Percentiles rank a stretch among this genome's conserved stretches.
Conservation (phyloP, 2,113 vertebrate species). For the Mystacornis crossleyi region DNA sequence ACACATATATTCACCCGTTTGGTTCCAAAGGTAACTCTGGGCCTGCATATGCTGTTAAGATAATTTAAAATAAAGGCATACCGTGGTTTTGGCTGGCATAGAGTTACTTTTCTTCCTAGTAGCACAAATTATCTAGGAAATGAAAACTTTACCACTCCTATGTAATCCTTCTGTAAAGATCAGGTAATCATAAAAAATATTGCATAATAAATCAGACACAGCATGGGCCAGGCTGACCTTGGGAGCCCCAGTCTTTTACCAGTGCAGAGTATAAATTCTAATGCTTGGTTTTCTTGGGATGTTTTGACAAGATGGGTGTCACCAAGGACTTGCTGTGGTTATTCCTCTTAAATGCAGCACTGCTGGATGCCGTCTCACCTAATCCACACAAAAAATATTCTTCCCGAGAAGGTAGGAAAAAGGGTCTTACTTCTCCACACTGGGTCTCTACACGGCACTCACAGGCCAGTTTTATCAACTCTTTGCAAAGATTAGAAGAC, state of each 20-base stretch:
- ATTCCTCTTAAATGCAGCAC: not conserved
- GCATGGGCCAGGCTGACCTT: not conserved
- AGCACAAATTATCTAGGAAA: not conserved
- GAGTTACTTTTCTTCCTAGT: not conserved
- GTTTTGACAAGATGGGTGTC: not conserved
- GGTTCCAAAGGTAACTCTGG: not conserved
- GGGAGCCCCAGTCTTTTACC: not conserved
- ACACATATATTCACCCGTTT: accelerated
- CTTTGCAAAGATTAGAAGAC: not conserved
- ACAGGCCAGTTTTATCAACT: not conserved
- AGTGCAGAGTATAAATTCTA: not conserved
- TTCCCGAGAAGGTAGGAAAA: not conserved
- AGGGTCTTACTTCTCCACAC: accelerated
- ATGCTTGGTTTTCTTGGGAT: not conserved
- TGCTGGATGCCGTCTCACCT: not conserved
- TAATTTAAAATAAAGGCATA: not conserved
- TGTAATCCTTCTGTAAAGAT: not conserved
- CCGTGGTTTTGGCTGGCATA: not conserved
- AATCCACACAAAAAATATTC: not conserved
- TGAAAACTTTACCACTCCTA: accelerated
- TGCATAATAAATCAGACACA: not conserved
- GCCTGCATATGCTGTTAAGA: not conserved
- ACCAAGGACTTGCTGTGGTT: not conserved
- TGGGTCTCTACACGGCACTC: not conserved
- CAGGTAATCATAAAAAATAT: not conserved